Base-by-base conservation (phyloP, 2,888 invertebrate genomes). In the Hipparchia sbordonii region DNA sequence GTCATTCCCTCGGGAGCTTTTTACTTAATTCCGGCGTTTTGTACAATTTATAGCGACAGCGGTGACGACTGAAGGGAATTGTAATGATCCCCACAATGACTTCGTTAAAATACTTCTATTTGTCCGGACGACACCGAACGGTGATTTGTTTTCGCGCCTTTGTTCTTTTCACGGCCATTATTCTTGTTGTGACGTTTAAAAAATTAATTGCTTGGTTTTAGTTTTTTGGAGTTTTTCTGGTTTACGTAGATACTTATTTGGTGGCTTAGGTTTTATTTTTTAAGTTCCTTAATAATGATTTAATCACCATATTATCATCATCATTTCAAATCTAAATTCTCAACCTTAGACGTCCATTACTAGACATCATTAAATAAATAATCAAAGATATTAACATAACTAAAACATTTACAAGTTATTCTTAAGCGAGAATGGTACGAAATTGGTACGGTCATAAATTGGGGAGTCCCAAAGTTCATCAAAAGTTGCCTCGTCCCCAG, bases 91-190 rank as follows among this genome's bases (percentile, higher is more conserved):
- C 81, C 83, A 79, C 82, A 82, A 79, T 83, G 80, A 85, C 83
- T 86, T 92, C 92, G 91, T 93, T 93, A 93, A 93, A 89, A 92
- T 92, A 87, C 82, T 89, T 87, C 82, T 82, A 88, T 91, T 91
- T 85, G 90, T 89, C 82, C 78, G 79, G 80, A 77, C 84, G 89
- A 89, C 90, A 87, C 81, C 79, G 57, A 72, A 71, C 77, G 75
- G 87, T 91, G 89, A 92, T 92, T 92, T 91, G 89, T 91, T 87
- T 81, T 79, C 85, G 77, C 76, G 77, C 79, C 83, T 84, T 84
- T 84, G 82, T 85, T 82, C 82, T 83, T 84, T 82, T 79, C 77
- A 78, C 74, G 76, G 56, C 74, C 72, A 78, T 79, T 70, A 75
- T 60, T 77, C 75, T 77, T 74, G 48, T 60, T 60, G 70, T 76